Percentiles rank a stretch among this genome's conserved stretches.
phyloP scores from a whole-genome alignment of 1,140 invertebrate species.

The Steinernema feltiae region DNA sequence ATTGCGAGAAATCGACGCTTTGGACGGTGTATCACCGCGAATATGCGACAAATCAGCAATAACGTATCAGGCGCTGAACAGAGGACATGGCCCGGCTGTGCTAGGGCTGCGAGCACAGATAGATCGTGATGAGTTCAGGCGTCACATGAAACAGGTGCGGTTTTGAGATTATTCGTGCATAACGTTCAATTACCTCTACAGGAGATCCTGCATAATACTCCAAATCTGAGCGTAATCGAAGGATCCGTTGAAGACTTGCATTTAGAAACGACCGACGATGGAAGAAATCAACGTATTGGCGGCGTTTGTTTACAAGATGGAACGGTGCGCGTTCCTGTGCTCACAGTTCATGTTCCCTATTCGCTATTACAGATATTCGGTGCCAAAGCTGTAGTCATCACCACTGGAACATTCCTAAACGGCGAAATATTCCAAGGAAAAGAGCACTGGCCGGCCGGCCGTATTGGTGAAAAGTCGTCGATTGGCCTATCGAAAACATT shows the following conservation, averaged over 20 bases:
- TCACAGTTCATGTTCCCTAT: background rate
- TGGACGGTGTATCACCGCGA: constrained; percentile 77
- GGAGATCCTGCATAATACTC: constrained; percentile 59
- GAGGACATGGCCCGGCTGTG: constrained; percentile 75
- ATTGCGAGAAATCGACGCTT: constrained; percentile 81
- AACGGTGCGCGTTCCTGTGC: constrained; percentile 14
- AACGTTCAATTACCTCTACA: constrained; percentile 22
- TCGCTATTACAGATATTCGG: constrained; percentile 62
- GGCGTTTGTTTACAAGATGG: constrained; percentile 38
- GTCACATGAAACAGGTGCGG: constrained; percentile 73
- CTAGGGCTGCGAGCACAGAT: constrained; percentile 84
- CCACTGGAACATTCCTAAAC: constrained; percentile 86
- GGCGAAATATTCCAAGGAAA: constrained; percentile 81
- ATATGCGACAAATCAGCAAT: constrained; percentile 70
- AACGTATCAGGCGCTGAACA: constrained; percentile 70
- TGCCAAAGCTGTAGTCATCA: constrained; percentile 71
- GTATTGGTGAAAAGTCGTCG: constrained; percentile 75
- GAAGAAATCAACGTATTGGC: constrained; percentile 58
- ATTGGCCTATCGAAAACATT: constrained; percentile 76
- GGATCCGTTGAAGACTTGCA: constrained; percentile 78
- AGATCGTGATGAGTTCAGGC: constrained; percentile 76
- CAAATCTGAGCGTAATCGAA: constrained; percentile 70
- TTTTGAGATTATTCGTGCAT: constrained; percentile 57
- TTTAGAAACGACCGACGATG: constrained; percentile 60
- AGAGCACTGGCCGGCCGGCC: constrained; percentile 72